Evolutionary conservation across 2,113 vertebrate genomes (phyloP), one percentile per base, ranked within the genome.

Genomic region (Oryzias melastigma): DNA sequence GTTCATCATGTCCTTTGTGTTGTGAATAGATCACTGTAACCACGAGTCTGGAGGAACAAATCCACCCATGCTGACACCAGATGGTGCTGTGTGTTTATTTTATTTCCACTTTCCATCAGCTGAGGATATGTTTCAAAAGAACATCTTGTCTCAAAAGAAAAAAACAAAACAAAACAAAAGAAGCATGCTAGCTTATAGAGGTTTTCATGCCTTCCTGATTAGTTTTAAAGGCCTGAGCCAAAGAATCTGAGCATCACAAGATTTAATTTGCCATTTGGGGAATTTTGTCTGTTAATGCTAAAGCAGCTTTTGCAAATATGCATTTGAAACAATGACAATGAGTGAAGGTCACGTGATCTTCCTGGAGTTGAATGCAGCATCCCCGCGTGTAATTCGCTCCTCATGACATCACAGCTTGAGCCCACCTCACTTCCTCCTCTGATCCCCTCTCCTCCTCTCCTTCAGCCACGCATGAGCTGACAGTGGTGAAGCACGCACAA

Each of bases 331-430:
- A 17, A 25, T 53, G 45, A 40, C 10, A 43, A 49, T 40, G 14
- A 14, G 5, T 55, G 7, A 42, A n/a, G 14, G 14, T 60, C 17
- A 29, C 52, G 42, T 29, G 12, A 18, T 80, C 5, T 43, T 41
- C 16, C 67, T 19, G 5, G 55, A 43, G 5, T 46, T 7, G 29
- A 50, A 58, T 54, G 70, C 65, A 70, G 69, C 57, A 68, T 71
- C 66, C 73, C 42, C 52, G n/a, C 57, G 57, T 62, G 47, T 22
- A 78, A 72, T 12, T 52, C 25, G 20, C 71, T 73, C 22, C 68
- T 72, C 68, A 73, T 82, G 76, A 86, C 80, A 85, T 89, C 86
- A 87, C 85, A 79, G 65, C 4, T 59, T 58, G 73, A 78, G 48
- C 64, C 73, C 68, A 52, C 70, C 78, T 67, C 79, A 43, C 51